Base-by-base conservation (phyloP, 1,140 invertebrate species). In the Phortica variegata region DNA sequence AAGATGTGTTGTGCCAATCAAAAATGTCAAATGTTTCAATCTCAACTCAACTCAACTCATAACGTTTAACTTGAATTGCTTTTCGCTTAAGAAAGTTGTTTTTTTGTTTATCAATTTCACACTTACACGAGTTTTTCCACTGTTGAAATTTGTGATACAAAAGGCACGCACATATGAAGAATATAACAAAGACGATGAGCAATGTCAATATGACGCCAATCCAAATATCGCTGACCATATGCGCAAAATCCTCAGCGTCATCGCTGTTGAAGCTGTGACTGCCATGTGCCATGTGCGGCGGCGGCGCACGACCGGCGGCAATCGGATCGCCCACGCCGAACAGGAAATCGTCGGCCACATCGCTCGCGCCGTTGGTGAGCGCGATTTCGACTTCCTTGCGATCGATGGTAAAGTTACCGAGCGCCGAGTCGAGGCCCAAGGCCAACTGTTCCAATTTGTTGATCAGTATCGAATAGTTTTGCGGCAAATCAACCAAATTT, bases 141-240 rank as follows among this genome's bases (percentile, higher is more conserved):
- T 85, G 78, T 77, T 86, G 77, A 74, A 86, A 81, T 69, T 83
- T 80, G 78, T 85, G 82, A 57, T 83, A 83, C 4, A 84, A 60
- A 33, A 84, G 77, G 62, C 82, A 84, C 17, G 81, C 79, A 54
- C 82, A 84, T 58, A 84, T 81, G 60, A 82, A 83, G 54, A 81
- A 83, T 43, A 83, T 78, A 56, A 82, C 81, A 53, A 79, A 80
- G 3, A 84, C 71, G 6, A 83, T 81, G 58, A 84, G 78, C 13
- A 84, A 61, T 3, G 81, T 82, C 1, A 84, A 68, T 5, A 83
- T 81, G 19, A 84, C 78, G 3, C 82, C 82, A n/a, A 84, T 80
- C 82, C 82, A 84, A 18, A 84, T 79, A 52, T 84, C 83, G 23
- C 82, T 77, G 31, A 77, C 68, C 9, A 77, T 60, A 31, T 66